Percentiles rank a stretch among this genome's conserved stretches.
These are phyloP conservation scores for Cebidichthys violaceus DNA, from an alignment of 2,113 vertebrate species.

Conservation along the genomic window DNA sequence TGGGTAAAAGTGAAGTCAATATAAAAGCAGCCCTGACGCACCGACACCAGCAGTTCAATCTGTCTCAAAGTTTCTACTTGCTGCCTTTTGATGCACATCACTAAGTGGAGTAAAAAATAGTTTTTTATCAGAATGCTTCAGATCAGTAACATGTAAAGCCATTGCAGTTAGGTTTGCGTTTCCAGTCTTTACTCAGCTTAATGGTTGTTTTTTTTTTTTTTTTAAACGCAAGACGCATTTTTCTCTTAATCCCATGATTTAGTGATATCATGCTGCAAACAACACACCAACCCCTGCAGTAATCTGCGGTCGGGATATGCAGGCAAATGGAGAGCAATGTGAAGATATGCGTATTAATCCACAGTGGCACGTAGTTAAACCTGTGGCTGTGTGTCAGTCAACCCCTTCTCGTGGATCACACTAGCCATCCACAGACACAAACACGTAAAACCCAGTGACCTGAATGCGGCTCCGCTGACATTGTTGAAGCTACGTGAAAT, in stretches of 20 bases:
- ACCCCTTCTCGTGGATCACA: conserved; percentile 32
- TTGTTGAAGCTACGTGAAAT: conserved; percentile 40
- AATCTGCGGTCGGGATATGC: conserved; percentile 61
- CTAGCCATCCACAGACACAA: conserved; percentile 7
- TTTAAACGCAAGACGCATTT: conserved; percentile 64
- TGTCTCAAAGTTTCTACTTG: conserved; percentile 58
- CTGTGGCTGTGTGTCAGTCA: conserved; percentile 35
- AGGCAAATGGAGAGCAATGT: conserved; percentile 51
- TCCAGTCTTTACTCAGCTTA: conserved; percentile 51
- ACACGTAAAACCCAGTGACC: conserved; percentile 42
- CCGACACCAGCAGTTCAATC: conserved; percentile 69
- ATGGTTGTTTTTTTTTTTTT: conserved; percentile 58
- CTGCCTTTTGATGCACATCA: conserved; percentile 52
- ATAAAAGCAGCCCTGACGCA: conserved; percentile 65
- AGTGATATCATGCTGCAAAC: conserved; percentile 61
- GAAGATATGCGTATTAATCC: conserved; percentile 60
- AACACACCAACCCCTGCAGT: conserved; percentile 26
- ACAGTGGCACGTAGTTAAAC: conserved; percentile 33
- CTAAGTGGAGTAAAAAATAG: conserved; percentile 17
- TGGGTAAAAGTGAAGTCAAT: conserved; percentile 79
- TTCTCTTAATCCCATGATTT: conserved; percentile 64
- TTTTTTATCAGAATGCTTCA: conserved; percentile 55
- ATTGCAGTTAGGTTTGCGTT: conserved; percentile 32
- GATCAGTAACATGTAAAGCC: conserved; percentile 43
- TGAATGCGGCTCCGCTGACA: conserved; percentile 32